Conservation (phyloP, 1,140 invertebrate species). For the Laupala kohalensis region DNA sequence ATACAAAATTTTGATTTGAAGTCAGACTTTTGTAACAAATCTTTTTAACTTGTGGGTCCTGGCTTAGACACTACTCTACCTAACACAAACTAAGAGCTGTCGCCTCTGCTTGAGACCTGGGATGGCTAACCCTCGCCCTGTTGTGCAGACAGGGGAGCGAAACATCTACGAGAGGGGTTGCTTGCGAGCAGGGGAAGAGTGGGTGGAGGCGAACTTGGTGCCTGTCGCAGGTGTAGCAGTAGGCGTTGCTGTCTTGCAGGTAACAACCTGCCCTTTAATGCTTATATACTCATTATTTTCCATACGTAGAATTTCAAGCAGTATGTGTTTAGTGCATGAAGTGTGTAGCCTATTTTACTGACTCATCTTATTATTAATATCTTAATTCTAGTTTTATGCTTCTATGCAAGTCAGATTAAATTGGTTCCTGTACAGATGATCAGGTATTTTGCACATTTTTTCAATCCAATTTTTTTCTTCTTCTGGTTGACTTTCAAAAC, state of each 20-base stretch:
- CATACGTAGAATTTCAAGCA: too few relatives aligned
- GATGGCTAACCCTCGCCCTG: background rate
- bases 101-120: background rate
- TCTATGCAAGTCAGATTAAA: too few relatives aligned
- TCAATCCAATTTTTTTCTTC: too few relatives aligned
- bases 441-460: too few relatives aligned
- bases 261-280: slow-evolving; percentile 26
- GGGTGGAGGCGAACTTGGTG: slow-evolving; percentile 82
- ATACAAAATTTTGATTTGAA: background rate
- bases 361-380: too few relatives aligned
- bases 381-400: too few relatives aligned
- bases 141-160: slow-evolving; percentile 53
- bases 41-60: background rate
- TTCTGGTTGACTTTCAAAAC: too few relatives aligned
- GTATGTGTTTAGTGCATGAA: too few relatives aligned
- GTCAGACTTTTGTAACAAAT: background rate
- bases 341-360: too few relatives aligned
- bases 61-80: background rate
- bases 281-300: too few relatives aligned
- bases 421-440: too few relatives aligned
- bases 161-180: slow-evolving; percentile 91
- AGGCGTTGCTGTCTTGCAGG: slow-evolving; percentile 71
- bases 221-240: slow-evolving; percentile 73
- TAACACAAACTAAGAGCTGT: background rate
- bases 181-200: slow-evolving; percentile 81